Evolutionary conservation across 2,888 invertebrate species (phyloP), one percentile per base, ranked within the genome.

Genomic region (Coleophora deauratella): DNA sequence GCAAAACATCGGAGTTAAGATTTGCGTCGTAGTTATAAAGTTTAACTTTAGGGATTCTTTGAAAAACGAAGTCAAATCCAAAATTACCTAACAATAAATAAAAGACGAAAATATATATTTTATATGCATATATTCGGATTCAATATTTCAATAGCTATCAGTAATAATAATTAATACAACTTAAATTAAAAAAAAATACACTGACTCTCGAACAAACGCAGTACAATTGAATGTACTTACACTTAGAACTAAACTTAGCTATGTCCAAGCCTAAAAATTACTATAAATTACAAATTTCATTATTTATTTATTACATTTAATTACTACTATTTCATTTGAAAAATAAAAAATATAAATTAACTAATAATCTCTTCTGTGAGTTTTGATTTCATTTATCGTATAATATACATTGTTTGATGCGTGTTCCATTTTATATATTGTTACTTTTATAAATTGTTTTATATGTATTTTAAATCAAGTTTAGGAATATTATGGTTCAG

Each of bases 41-140:
- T n/a, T n/a, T n/a, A n/a, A n/a, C n/a, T n/a, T n/a, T n/a, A n/a
- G n/a, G n/a, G n/a, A n/a, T n/a, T n/a, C n/a, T n/a, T n/a, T n/a
- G n/a, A n/a, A n/a, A n/a, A n/a, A n/a, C n/a, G n/a, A n/a, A n/a
- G n/a, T n/a, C 21, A 6, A 21, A 21, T 3, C 21, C 21, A 6
- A 3, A 6, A 6, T 3, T 6, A 21, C 21, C 55, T 36, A 14
- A 51, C 66, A 31, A 21, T 13, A 60, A 73, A 72, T 68, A 50
- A 74, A 74, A 75, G 62, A 57, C 68, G 48, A 41, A 32, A 14
- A 44, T 46, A 40, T 74, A 72, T 71, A 76, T 80, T 84, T 79
- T 80, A 79, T 80, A 82, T 79, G 81, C 76, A 80, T 85, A 84
- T 84, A 84, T 81, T 84, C 79, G 75, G 80, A 76, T 82, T 82